phyloP scores from a whole-genome alignment of 2,888 invertebrate genomes.

The Tetragonula carbonaria region DNA sequence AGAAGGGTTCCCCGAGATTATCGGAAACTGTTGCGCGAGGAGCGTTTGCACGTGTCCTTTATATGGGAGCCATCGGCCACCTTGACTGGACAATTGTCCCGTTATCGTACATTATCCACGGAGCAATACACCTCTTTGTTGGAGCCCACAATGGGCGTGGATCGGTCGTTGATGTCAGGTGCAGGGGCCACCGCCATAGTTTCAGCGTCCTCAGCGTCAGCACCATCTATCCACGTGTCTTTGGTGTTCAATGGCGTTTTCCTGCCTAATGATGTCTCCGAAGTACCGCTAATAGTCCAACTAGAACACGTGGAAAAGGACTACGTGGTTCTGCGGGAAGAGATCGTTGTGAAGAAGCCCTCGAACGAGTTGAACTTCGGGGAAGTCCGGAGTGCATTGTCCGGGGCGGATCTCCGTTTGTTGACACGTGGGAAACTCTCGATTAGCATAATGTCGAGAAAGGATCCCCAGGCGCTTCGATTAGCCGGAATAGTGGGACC shows the following conservation, averaged over 20 bases:
- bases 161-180: conserved; percentile 86
- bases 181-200: conserved; percentile 94
- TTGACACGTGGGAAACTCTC: conserved; percentile 91
- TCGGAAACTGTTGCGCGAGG: conserved; percentile 91
- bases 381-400: conserved; percentile 91
- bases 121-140: conserved; percentile 93
- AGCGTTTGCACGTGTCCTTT: conserved; percentile 91
- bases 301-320: conserved; percentile 90
- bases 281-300: conserved; percentile 89
- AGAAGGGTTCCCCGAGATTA: conserved; percentile 93
- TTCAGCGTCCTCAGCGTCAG: conserved; percentile 91
- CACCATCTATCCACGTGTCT: conserved; percentile 92
- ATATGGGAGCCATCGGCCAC: conserved; percentile 87
- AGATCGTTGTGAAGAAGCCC: conserved; percentile 88
- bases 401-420: conserved; percentile 90
- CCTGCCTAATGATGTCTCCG: conserved; percentile 86
- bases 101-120: conserved; percentile 90
- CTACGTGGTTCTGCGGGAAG: conserved; percentile 90
- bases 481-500: conserved; percentile 90
- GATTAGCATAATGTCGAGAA: conserved; percentile 89
- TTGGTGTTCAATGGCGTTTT: conserved; percentile 94
- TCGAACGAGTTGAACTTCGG: conserved; percentile 91
- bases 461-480: conserved; percentile 87
- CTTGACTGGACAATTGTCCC: conserved; percentile 89
- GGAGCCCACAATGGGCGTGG: conserved; percentile 87